Conservation (phyloP, 2,113 vertebrate genomes). For the Chaetorhynchus papuensis region DNA sequence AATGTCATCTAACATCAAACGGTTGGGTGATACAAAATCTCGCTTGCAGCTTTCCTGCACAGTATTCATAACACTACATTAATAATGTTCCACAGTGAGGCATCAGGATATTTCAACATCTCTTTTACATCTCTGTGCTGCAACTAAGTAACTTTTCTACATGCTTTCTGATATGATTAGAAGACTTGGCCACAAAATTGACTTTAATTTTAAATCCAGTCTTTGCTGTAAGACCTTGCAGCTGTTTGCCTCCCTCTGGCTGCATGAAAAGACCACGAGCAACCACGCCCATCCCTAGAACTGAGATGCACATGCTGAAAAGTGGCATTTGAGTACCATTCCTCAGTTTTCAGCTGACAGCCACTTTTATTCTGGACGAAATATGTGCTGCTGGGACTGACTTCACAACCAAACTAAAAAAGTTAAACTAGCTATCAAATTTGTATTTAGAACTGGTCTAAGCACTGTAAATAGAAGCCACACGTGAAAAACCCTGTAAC, state of each 20-base stretch:
- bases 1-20: slow-evolving; percentile 1
- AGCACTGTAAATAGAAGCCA: neutral
- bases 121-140: neutral
- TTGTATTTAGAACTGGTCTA: neutral
- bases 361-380: neutral
- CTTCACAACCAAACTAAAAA: fast-evolving
- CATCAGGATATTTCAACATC: neutral
- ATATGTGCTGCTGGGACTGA: fast-evolving
- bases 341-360: neutral
- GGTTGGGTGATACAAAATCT: neutral
- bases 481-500: neutral
- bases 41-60: neutral
- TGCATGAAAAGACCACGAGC: neutral
- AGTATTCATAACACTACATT: neutral
- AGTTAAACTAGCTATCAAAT: neutral
- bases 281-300: fast-evolving
- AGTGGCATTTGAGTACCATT: neutral
- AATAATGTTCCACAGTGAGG: neutral
- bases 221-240: neutral
- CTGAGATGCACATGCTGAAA: neutral
- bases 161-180: neutral
- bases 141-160: neutral
- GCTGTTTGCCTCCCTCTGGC: neutral
- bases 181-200: neutral
- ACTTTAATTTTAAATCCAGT: neutral